Percentiles rank a stretch among this genome's conserved stretches.
phyloP scores from a whole-genome alignment of 2,113 vertebrate genomes.

The Phocoena sinus region DNA sequence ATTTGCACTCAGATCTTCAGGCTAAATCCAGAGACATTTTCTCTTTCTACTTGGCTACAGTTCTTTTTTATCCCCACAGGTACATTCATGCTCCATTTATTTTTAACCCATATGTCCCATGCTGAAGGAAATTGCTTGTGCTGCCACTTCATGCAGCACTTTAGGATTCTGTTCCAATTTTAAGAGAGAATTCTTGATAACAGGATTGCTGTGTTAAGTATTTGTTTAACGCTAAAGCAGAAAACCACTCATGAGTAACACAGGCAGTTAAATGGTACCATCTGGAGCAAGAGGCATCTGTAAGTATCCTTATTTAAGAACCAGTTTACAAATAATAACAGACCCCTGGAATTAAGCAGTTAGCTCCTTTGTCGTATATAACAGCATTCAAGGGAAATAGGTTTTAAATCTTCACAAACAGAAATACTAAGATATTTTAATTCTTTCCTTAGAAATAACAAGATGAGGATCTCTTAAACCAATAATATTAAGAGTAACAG shows the following conservation, averaged over 20 bases:
- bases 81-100: constrained; percentile 59
- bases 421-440: constrained; percentile 49
- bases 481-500: constrained; percentile 43
- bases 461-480: constrained; percentile 24
- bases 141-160: constrained; percentile 74
- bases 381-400: constrained; percentile 57
- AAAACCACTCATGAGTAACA: constrained; percentile 74
- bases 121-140: constrained; percentile 67
- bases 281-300: constrained; percentile 81
- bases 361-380: constrained; percentile 64
- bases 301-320: constrained; percentile 79
- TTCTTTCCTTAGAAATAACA: constrained; percentile 48
- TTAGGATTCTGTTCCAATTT: constrained; percentile 69
- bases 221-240: constrained; percentile 74
- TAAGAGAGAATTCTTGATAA: constrained; percentile 71
- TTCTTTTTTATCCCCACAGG: constrained; percentile 21
- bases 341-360: constrained; percentile 68
- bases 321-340: constrained; percentile 77
- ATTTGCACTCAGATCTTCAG: background rate
- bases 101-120: constrained; percentile 64
- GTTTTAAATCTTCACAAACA: constrained; percentile 49
- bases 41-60: background rate
- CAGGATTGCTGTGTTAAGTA: constrained; percentile 74
- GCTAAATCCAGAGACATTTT: background rate
- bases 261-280: constrained; percentile 82